Conservation (phyloP, 2,797 vertebrate species). For the Perodicticus potto region DNA sequence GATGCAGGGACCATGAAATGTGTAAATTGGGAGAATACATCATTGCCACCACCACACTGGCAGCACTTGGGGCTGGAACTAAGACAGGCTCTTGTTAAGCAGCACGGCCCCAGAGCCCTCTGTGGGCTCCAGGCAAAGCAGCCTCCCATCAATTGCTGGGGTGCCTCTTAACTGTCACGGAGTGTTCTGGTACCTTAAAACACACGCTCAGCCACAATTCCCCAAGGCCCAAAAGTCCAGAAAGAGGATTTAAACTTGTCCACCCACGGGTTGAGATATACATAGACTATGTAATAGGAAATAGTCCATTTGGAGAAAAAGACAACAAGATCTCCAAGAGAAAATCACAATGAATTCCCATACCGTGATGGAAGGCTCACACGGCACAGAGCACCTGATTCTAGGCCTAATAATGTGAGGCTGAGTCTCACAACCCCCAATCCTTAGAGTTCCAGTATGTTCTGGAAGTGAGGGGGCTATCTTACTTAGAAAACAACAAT, state of each 20-base stretch:
- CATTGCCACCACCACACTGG: background rate
- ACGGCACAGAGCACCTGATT: background rate
- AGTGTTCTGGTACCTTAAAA: conserved; percentile 9
- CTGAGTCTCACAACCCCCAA: background rate
- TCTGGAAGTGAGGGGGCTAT: background rate
- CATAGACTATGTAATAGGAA: background rate
- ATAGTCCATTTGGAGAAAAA: conserved; percentile 1
- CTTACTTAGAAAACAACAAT: background rate
- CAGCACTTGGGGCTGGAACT: background rate
- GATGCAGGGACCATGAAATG: background rate
- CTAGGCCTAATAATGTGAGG: background rate
- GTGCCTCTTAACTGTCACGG: background rate
- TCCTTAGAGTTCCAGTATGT: background rate
- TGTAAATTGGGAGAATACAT: background rate
- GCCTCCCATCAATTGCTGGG: background rate
- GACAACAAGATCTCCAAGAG: background rate
- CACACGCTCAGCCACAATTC: background rate
- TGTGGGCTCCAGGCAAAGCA: background rate
- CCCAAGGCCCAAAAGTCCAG: background rate
- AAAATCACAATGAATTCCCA: background rate
- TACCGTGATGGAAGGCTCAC: background rate
- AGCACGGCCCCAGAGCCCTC: background rate
- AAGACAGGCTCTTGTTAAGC: background rate
- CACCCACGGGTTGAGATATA: background rate
- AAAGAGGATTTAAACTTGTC: conserved; percentile 3